Percentiles rank a stretch among this genome's conserved stretches.
Conservation (phyloP, 2,888 invertebrate species). For the Melanophora roralis region DNA sequence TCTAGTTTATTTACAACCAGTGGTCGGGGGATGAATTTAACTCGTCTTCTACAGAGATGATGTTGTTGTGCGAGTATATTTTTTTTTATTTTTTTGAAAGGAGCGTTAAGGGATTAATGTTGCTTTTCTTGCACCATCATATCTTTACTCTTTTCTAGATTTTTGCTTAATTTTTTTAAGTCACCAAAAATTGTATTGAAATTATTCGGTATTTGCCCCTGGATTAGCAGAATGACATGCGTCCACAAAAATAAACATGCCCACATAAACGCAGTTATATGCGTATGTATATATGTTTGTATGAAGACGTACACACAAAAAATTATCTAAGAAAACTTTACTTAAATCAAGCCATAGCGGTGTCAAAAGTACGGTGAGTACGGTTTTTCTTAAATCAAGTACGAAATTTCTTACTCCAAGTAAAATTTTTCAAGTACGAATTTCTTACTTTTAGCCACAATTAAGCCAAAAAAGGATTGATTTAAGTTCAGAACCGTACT, state of each 20-base stretch:
- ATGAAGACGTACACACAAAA: too few relatives aligned
- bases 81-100: conserved; percentile 24
- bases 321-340: too few relatives aligned
- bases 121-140: conserved; percentile 48
- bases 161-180: background rate
- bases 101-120: conserved; percentile 59
- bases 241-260: conserved; percentile 58
- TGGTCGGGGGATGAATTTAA: conserved; percentile 23
- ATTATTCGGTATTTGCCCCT: conserved; percentile 60
- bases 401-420: too few relatives aligned
- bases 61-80: background rate
- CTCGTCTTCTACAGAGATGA: background rate
- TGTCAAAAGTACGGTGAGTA: too few relatives aligned
- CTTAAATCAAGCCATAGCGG: too few relatives aligned
- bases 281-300: background rate
- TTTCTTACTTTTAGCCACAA: too few relatives aligned
- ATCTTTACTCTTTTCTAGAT: conserved; percentile 15
- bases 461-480: too few relatives aligned
- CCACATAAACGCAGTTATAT: conserved; percentile 11
- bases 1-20: conserved; percentile 11
- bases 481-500: too few relatives aligned
- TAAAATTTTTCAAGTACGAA: too few relatives aligned
- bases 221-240: conserved; percentile 62
- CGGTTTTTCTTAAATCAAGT: too few relatives aligned
- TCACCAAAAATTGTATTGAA: conserved; percentile 44